phyloP scores from a whole-genome alignment of 2,797 vertebrate genomes.

The Florisuga fusca region DNA sequence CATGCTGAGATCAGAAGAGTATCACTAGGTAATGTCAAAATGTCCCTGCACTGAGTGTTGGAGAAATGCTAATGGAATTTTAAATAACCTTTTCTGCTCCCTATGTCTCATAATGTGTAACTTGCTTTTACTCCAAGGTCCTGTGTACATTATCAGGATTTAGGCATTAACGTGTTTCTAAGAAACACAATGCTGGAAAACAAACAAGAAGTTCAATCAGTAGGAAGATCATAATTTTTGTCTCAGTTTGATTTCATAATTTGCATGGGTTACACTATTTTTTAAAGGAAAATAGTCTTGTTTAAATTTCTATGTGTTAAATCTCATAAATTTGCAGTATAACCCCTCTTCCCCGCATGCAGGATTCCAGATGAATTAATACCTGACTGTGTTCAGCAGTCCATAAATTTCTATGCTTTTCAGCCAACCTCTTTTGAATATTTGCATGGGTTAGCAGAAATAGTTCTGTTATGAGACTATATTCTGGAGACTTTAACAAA shows the following conservation, averaged over 20 bases:
- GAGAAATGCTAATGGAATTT: conserved; percentile 44
- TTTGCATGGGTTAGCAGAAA: conserved; percentile 68
- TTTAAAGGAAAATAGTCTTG: neutral
- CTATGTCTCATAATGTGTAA: neutral
- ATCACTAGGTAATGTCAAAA: conserved; percentile 34
- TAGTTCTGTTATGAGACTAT: conserved; percentile 59
- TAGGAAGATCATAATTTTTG: neutral
- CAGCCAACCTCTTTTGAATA: conserved; percentile 46
- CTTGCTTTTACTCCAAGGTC: neutral
- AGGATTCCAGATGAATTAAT: conserved; percentile 49
- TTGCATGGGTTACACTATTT: neutral
- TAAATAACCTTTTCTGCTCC: conserved; percentile 22
- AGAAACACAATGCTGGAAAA: conserved; percentile 15
- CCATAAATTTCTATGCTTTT: conserved; percentile 59
- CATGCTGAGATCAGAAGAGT: conserved; percentile 23
- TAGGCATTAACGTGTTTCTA: conserved; percentile 6
- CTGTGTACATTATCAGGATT: neutral
- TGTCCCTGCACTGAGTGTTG: neutral
- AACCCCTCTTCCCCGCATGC: neutral
- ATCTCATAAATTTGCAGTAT: neutral
- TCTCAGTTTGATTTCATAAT: neutral
- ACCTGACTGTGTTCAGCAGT: conserved; percentile 45
- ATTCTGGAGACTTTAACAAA: conserved; percentile 49
- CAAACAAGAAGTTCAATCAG: neutral
- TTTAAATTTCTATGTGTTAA: neutral